Base-by-base conservation (phyloP, 2,797 vertebrate species). In the Silurus lanzhouensis region DNA sequence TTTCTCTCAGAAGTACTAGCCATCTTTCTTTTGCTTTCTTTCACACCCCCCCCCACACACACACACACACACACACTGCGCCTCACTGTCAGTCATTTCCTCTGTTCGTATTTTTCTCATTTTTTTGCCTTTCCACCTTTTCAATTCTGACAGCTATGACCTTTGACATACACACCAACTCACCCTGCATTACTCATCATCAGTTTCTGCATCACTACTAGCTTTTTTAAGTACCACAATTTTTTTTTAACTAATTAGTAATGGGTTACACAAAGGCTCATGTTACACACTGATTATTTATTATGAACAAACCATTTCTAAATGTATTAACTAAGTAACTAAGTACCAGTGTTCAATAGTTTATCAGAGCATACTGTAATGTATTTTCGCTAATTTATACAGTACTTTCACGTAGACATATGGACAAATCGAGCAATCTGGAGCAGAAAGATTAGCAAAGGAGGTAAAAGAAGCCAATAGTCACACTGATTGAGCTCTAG, bases 31-130 rank as follows among this genome's bases (percentile, higher is more conserved):
- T 8, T 46, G 38, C 20, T 66, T 12, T 70, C 25, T 58, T 31
- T 58, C 64, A 76, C 46, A 79, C 82, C 80, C 80, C 86, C 72
- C 57, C 57, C 57, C 31, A n/a, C n/a, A n/a, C n/a, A n/a, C n/a
- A n/a, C n/a, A 31, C 31, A 31, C 31, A 38, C 38, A 38, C 57
- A 13, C 63, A 5, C 22, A 55, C 81, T 76, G 80, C 72, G 80
- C 44, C 61, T 81, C 58, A n/a, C 64, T 57, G 64, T 60, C 77
- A 83, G 38, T 85, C 79, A 88, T 83, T 86, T 85, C 80, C 70
- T n/a, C 22, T 85, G 7, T 14, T 75, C 12, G 12, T 27, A 55
- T 64, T 75, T 77, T 70, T 71, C 81, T 52, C 17, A 70, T 83
- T 78, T 13, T 74, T 15, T 71, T 48, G 67, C 46, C 27, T 68